Evolutionary conservation across 1,140 invertebrate species (phyloP), one percentile per base, ranked within the genome.

Genomic region (Leptopilina clavipes): DNA sequence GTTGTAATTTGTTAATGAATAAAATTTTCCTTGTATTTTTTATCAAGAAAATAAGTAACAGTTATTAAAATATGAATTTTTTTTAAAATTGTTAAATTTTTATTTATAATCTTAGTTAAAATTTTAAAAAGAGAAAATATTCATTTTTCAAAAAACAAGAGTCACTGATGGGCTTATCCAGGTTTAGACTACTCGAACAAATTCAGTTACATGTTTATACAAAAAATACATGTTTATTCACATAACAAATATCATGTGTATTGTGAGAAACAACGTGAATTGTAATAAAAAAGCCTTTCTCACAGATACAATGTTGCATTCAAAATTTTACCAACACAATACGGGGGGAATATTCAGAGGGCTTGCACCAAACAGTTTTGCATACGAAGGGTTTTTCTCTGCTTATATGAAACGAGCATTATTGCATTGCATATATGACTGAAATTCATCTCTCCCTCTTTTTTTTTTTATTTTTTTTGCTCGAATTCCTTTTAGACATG

Each of bases 361-460:
- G 25, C 25, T 31, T 31, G 71, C 70, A 76, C 73, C 48, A 65
- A 52, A 54, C 31, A 25, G 59, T 83, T 82, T 77, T 75, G 54
- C 72, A 72, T 73, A 31, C 80, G 65, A 75, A 75, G 22, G 31
- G 59, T 65, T 65, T 65, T 22, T 65, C 59, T 65, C 22, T 25
- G 25, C 25, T 65, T 65, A 12, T 75, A 78, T 76, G 70, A 19
- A 65, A 54, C 70, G n/a, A 17, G 48, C 76, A 77, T 81, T 81
- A 83, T 83, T 83, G 77, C 72, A 76, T 81, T 72, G 79, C 74
- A 45, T 81, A 81, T 52, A 82, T 82, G 81, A 79, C 73, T 12
- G 73, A 77, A 82, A 65, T 71, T 73, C 19, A 52, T 44, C 22
- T 59, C 48, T 75, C 73, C 56, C 37, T 72, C 19, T 44, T 6